Conservation (phyloP, 2,797 vertebrate genomes). For the Astyanax mexicanus region DNA sequence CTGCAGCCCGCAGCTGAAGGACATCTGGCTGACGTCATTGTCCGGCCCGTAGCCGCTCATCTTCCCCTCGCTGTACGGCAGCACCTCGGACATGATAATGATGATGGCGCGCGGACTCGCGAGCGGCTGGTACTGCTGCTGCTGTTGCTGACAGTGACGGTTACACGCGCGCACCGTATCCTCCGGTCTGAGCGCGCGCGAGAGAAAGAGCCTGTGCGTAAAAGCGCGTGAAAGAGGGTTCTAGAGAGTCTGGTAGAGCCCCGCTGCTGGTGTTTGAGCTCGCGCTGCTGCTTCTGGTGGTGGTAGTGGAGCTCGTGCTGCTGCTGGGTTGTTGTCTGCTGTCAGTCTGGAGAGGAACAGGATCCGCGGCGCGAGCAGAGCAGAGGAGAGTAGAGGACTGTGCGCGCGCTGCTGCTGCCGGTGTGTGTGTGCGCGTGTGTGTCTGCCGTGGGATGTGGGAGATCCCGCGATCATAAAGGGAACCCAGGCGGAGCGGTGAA, state of each 20-base stretch:
- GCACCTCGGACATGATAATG: constrained; percentile 95
- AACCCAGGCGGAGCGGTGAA: constrained; percentile 95
- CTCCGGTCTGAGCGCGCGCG: not conserved
- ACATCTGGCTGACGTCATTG: constrained; percentile 92
- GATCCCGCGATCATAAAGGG: constrained; percentile 95
- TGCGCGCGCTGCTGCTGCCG: constrained; percentile 57
- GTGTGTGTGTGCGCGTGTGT: constrained; percentile 62
- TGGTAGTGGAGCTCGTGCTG: no score
- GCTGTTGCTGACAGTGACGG: not conserved
- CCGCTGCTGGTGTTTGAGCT: no score
- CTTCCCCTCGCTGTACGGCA: constrained; percentile 97
- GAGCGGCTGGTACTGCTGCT: not conserved
- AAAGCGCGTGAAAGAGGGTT: not conserved
- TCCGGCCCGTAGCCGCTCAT: constrained; percentile 95
- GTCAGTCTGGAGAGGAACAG: not conserved
- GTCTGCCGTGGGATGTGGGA: constrained; percentile 84
- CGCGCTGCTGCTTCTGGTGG: not conserved
- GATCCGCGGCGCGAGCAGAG: no score
- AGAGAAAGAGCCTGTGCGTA: not conserved
- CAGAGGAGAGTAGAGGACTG: not conserved
- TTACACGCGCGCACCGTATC: not conserved
- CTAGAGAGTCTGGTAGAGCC: not conserved
- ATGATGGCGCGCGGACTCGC: constrained; percentile 67
- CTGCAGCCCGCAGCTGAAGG: constrained; percentile 98
- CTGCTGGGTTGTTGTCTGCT: not conserved